Conservation (phyloP, 2,113 vertebrate species). For the Propithecus coquereli region DNA sequence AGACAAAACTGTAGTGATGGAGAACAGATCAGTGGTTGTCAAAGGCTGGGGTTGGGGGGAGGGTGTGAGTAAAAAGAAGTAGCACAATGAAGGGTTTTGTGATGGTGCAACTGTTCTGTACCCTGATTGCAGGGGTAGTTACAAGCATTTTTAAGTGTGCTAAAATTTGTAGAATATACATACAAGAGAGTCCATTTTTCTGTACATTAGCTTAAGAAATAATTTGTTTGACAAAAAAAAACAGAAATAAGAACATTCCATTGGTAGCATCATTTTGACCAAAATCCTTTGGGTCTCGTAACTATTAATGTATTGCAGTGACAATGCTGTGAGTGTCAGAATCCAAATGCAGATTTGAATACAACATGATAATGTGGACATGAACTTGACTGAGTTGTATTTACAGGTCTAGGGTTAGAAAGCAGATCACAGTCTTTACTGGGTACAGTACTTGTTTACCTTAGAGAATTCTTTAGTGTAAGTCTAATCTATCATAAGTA, state of each 20-base stretch:
- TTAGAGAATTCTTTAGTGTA: slow-evolving; percentile 5
- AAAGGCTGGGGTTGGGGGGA: neutral
- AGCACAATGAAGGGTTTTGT: neutral
- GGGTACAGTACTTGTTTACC: neutral
- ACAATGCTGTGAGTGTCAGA: neutral
- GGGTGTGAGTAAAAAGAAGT: neutral
- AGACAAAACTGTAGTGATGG: neutral
- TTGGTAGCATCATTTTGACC: neutral
- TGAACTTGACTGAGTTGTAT: neutral
- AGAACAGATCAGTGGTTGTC: neutral
- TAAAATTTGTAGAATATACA: neutral
- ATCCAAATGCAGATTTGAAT: neutral
- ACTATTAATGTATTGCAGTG: neutral
- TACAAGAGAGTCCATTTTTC: neutral
- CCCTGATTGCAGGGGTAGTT: neutral
- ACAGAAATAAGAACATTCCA: neutral
- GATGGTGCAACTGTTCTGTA: neutral
- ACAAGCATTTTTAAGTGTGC: neutral
- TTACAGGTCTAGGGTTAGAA: neutral
- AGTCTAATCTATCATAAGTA: slow-evolving; percentile 18
- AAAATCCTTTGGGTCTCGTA: neutral
- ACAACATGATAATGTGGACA: neutral
- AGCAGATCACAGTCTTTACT: neutral
- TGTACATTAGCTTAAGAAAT: neutral
- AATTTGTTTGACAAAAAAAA: neutral